Evolutionary conservation across 2,888 invertebrate genomes (phyloP), one percentile per base, ranked within the genome.

Genomic region (Ceraclea dissimilis): DNA sequence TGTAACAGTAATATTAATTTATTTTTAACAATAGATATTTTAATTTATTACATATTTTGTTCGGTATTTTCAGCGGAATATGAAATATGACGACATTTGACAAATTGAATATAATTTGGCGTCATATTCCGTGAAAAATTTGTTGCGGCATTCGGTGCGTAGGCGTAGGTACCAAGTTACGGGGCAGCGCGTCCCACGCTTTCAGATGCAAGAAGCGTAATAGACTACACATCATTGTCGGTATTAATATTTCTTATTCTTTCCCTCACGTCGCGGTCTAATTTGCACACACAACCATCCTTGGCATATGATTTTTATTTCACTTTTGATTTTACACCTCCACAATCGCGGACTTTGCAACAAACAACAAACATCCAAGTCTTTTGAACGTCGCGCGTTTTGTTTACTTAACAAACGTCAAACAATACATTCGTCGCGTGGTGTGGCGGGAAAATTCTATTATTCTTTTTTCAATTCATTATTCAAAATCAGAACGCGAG

Each of bases 291-390:
- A 43, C 47, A 49, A 33, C 31, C 54, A 51, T 54, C 52, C 52
- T 44, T 34, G 54, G 56, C 54, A 48, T 49, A 33, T 31, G 19
- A 51, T 52, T 50, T 52, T 52, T 61, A 57, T 61, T 61, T 61
- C 61, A 61, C 61, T 61, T 61, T 61, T 61, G 57, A 53, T 61
- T 61, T 59, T 58, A 49, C 47, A 39, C 48, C 60, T 54, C 49
- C 52, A 55, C 60, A 58, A 56, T 56, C 51, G 52, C 52, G 16
- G 46, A 46, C 31, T 26, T 33, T 22, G 19, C 17, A 50, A 39
- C 43, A 39, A n/a, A 5, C 43, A 13, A 39, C 39, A 39, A 39
- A 39, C 39, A 13, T n/a, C 13, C 26, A 26, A 26, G 10, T 6
- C 26, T 6, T 51, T 46, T 19, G 19, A 51, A 13, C 50, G 20